Evolutionary conservation across 2,888 invertebrate genomes (phyloP).

Genomic region (Coremacera marginata): DNA sequence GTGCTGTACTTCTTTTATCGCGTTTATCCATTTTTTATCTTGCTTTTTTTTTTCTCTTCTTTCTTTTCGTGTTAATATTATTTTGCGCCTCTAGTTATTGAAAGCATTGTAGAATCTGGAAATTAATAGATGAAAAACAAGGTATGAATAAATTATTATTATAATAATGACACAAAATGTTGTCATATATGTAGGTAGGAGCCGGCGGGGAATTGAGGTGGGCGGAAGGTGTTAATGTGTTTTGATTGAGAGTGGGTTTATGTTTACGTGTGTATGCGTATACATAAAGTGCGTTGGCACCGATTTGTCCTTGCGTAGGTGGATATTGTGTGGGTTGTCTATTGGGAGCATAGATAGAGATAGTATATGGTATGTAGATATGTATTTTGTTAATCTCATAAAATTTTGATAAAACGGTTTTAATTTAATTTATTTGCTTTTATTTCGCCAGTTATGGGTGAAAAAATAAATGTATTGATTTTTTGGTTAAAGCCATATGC

Average conservation of each 20-base stretch:
- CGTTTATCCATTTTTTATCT: conserved; percentile 27
- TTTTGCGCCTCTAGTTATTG: conserved; percentile 26
- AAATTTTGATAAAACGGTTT: too few species aligned
- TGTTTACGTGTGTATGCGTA: neutral
- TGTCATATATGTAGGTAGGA: neutral
- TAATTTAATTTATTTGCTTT: too few species aligned
- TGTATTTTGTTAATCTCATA: too few species aligned
- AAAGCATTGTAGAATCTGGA: conserved; percentile 31
- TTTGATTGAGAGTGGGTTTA: too few species aligned
- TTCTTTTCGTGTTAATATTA: neutral
- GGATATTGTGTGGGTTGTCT: too few species aligned
- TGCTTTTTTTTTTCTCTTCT: neutral
- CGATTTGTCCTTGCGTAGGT: neutral
- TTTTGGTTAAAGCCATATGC: too few species aligned
- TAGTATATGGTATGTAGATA: too few species aligned
- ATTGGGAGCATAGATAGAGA: too few species aligned
- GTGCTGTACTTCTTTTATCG: conserved; percentile 30
- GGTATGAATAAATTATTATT: neutral
- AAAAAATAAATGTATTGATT: too few species aligned
- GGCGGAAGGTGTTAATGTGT: neutral
- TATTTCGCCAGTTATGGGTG: too few species aligned
- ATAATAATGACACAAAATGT: neutral
- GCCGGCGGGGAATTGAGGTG: neutral
- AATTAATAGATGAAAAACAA: conserved; percentile 3
- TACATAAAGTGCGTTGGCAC: neutral